Percentiles rank a stretch among this genome's conserved stretches.
phyloP scores from a whole-genome alignment of 2,797 vertebrate species.

The Malurus leucopterus region DNA sequence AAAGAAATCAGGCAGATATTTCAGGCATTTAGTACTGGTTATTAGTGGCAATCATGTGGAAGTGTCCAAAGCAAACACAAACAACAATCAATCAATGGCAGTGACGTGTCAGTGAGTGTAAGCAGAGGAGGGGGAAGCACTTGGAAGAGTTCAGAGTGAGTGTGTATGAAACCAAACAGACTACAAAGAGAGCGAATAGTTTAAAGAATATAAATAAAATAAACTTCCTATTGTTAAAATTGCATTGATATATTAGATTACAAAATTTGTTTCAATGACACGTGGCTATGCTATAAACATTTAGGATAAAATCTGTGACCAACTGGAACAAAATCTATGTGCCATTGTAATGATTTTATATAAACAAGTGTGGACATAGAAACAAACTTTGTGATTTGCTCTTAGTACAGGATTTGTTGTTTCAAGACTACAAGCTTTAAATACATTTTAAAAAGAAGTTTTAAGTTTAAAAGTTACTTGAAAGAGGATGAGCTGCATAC shows the following conservation, averaged over 20 bases:
- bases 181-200: neutral
- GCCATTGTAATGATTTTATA: neutral
- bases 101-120: neutral
- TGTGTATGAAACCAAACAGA: neutral
- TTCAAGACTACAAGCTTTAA: neutral
- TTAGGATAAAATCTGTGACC: neutral
- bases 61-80: conserved; percentile 53
- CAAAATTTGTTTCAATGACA: neutral
- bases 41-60: conserved; percentile 54
- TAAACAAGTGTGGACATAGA: neutral
- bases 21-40: conserved; percentile 48
- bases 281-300: neutral
- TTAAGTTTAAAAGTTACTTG: neutral
- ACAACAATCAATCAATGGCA: conserved; percentile 25
- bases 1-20: conserved; percentile 35
- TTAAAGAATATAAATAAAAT: neutral
- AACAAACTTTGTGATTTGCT: neutral
- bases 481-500: neutral
- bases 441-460: neutral
- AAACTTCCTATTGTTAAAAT: neutral
- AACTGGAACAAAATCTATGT: neutral
- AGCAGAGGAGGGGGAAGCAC: neutral
- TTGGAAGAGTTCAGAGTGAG: neutral
- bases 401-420: neutral
- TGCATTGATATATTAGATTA: neutral